Evolutionary conservation across 2,888 invertebrate genomes (phyloP).

Genomic region (Iselma pallidipennis): DNA sequence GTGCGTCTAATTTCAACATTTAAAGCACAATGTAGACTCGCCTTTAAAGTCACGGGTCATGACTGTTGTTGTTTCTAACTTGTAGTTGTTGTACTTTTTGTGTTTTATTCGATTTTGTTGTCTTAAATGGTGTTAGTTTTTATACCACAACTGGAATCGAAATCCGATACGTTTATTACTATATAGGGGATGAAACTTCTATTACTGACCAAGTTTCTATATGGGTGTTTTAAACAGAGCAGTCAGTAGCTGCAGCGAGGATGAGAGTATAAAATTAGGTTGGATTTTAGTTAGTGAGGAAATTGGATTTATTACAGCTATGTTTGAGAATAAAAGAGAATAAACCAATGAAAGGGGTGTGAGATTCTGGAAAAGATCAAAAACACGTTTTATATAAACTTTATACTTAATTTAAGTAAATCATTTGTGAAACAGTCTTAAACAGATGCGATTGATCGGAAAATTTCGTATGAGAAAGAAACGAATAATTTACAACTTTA

Average conservation of each 20-base stretch:
- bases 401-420: too few relatives aligned
- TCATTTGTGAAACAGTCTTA: conserved; percentile 21
- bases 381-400: too few relatives aligned
- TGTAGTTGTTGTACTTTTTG: too few relatives aligned
- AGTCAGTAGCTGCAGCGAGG: too few relatives aligned
- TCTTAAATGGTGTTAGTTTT: not conserved
- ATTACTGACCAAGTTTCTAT: not conserved
- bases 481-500: conserved; percentile 19
- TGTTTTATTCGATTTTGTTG: too few relatives aligned
- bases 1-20: too few relatives aligned
- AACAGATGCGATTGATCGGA: conserved; percentile 13
- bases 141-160: not conserved
- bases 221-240: too few relatives aligned
- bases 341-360: conserved; percentile 16
- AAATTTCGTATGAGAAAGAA: conserved; percentile 8
- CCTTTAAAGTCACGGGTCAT: too few relatives aligned
- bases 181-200: not conserved
- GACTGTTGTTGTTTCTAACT: too few relatives aligned
- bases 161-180: not conserved
- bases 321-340: conserved; percentile 19
- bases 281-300: not conserved
- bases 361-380: too few relatives aligned
- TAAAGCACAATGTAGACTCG: too few relatives aligned
- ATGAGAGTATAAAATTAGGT: not conserved
- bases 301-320: conserved; percentile 7